Conservation (phyloP, 2,797 vertebrate species). For the Pteronotus mesoamericanus region DNA sequence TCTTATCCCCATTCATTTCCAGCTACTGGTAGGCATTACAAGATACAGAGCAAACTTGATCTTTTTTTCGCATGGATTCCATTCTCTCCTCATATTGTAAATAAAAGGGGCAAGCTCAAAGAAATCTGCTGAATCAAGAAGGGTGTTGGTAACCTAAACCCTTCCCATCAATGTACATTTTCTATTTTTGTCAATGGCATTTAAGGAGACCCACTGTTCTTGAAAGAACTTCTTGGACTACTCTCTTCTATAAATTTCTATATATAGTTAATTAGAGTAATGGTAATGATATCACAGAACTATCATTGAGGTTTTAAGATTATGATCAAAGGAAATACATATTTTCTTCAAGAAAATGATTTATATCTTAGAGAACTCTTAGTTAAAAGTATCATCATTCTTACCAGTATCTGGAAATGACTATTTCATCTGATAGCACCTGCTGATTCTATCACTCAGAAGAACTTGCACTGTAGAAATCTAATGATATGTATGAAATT, state of each 20-base stretch:
- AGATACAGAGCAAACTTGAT: neutral
- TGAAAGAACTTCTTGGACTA: neutral
- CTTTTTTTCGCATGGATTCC: neutral
- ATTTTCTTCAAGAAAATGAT: slow-evolving; percentile 27
- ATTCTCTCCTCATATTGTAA: slow-evolving; percentile 34
- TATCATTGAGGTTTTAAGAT: neutral
- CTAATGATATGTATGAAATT: neutral
- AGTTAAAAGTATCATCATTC: neutral
- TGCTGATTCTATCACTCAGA: neutral
- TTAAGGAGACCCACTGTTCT: slow-evolving; percentile 2
- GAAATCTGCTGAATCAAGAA: slow-evolving; percentile 5
- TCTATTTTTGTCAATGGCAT: slow-evolving; percentile 10
- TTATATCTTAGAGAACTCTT: neutral
- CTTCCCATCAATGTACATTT: neutral
- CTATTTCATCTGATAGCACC: neutral
- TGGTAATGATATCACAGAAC: neutral
- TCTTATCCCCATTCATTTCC: neutral
- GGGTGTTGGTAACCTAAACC: neutral
- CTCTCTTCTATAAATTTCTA: neutral
- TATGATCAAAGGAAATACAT: neutral
- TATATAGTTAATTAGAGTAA: neutral
- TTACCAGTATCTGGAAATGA: neutral
- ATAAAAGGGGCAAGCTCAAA: slow-evolving; percentile 23
- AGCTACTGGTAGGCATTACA: neutral
- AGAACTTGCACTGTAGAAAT: neutral